Evolutionary conservation across 2,113 vertebrate genomes (phyloP), one percentile per base, ranked within the genome.

Genomic region (Aegithalos caudatus): DNA sequence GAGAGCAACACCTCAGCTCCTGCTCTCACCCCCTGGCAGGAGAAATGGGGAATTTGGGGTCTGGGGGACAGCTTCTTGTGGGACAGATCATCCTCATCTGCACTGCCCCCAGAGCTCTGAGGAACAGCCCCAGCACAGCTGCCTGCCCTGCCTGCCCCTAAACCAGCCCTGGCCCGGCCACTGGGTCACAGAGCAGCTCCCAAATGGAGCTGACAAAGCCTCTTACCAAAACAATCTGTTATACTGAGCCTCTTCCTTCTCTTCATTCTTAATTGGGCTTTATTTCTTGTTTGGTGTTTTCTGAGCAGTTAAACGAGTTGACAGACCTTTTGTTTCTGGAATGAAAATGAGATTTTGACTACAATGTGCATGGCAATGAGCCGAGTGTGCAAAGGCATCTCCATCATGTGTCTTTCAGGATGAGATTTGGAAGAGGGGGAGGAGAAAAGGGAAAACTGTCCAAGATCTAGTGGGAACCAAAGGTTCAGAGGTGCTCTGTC

Each of bases 211-310:
- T 64, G 93, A 93, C 44, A 7, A 76, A 96, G 64, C 53, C 88
- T 79, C 77, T 96, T 66, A 95, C 56, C 71, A 81, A 86, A 95
- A 85, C 86, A 81, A 81, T 81, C 93, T 47, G 35, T 96, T 96
- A 90, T 3, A 60, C 80, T 14, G 44, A 96, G 80, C 69, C 76
- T 88, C 93, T 95, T 96, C 90, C 90, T 81, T 91, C 86, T 90
- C 86, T 57, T 94, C 86, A 38, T 85, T 87, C 94, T 89, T 95
- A 96, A 96, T 95, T 96, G 90, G 78, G 91, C 77, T 95, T 94
- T 96, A 92, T 96, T 96, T 96, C 95, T 96, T 96, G 86, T 94
- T 94, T 57, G 88, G 94, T 94, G 92, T 93, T 97, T 95, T 96
- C 92, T 92, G 91, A 84, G 79, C 91, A 87, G 96, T 92, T 94